Base-by-base conservation (phyloP, 2,797 vertebrate species). In the Mus caroli region DNA sequence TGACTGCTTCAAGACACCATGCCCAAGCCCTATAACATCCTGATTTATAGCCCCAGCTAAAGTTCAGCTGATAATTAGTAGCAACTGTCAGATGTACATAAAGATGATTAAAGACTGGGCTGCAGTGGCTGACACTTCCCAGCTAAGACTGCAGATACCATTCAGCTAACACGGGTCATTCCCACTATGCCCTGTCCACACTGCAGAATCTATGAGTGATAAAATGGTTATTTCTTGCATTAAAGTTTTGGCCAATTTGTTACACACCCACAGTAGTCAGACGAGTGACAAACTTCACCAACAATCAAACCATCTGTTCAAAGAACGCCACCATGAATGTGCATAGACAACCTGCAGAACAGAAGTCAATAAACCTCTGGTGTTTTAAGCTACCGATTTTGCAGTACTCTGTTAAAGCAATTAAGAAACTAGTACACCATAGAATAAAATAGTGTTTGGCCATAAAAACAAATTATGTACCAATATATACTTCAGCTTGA, bases 401-500 rank as follows among this genome's bases (percentile, higher is more conserved):
- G 10, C 54, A 92, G 34, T 52, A 62, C 13, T 88, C 24, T 91
- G 8, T 43, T 88, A 95, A 31, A 40, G 43, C 52, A 92, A 79
- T 37, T 89, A 73, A 43, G 86, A 92, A 95, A 82, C 4, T 52
- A 83, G 71, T 10, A 52, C 1, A 77, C 28, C 19, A 87, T 56
- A 79, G 56, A 84, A 76, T 46, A 46, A 26, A 69, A n/a, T 88
- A 94, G 52, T 84, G 92, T 67, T 92, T 82, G 87, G 75, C 31
- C 46, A 60, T 34, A 95, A 91, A 91, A 96, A 86, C 52, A 97
- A 92, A 60, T 80, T 40, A 60, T 2, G 20, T 77, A 88, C 28
- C 85, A 9, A 93, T 12, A 24, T 10, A 75, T 52, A n/a, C 40
- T 90, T 56, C 17, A 71, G 67, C 52, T 62, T 43, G 31, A 40